Evolutionary conservation across 2,888 invertebrate genomes (phyloP).

Genomic region (Cheilosia pagana): DNA sequence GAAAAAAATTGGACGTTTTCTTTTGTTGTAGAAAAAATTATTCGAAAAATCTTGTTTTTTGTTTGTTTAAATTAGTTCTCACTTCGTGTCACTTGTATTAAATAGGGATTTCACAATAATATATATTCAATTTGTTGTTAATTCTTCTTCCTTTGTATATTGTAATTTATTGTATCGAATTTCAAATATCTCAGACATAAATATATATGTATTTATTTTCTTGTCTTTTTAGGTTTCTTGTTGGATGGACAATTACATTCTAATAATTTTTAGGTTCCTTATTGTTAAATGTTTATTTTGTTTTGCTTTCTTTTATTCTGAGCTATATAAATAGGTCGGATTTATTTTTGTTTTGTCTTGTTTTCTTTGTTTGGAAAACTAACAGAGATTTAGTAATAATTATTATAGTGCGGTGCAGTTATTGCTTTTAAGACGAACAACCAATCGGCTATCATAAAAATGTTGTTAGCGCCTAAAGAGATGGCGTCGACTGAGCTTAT

Average conservation of each 20-base stretch:
- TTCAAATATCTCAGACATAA: slow-evolving; percentile 76
- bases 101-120: slow-evolving; percentile 69
- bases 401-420: slow-evolving; percentile 54
- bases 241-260: slow-evolving; percentile 74
- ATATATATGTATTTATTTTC: slow-evolving; percentile 35
- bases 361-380: slow-evolving; percentile 28
- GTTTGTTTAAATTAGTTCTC: slow-evolving; percentile 64
- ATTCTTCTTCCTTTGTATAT: slow-evolving; percentile 59
- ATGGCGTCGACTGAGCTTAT: slow-evolving; percentile 51
- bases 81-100: slow-evolving; percentile 54
- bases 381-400: slow-evolving; percentile 44
- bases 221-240: slow-evolving; percentile 51
- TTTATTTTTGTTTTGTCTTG: slow-evolving; percentile 38
- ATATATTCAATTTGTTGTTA: slow-evolving; percentile 19
- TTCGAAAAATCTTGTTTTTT: slow-evolving; percentile 59
- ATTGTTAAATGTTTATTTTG: slow-evolving; percentile 45
- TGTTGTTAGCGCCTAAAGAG: slow-evolving; percentile 56
- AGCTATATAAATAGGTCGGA: slow-evolving; percentile 72
- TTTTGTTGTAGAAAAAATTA: slow-evolving; percentile 72
- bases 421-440: slow-evolving; percentile 55
- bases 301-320: slow-evolving; percentile 32
- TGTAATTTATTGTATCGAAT: slow-evolving; percentile 75
- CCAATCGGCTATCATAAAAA: slow-evolving; percentile 56
- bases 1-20: slow-evolving; percentile 74
- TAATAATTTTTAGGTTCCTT: slow-evolving; percentile 41